Base-by-base conservation (phyloP, 2,113 vertebrate genomes). In the Albula goreensis region DNA sequence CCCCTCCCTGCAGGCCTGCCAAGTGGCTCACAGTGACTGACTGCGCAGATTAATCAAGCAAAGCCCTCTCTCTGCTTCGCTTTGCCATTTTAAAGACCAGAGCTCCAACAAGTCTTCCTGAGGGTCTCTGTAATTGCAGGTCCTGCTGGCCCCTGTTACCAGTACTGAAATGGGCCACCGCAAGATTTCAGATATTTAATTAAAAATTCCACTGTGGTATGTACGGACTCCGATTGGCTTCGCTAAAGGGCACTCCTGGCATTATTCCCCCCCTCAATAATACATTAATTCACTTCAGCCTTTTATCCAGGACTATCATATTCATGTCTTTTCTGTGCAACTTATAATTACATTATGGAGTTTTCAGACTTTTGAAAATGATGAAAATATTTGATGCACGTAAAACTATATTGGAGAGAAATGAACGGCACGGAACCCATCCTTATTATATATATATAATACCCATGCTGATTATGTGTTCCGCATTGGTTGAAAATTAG, bases 11-110 rank as follows among this genome's bases (percentile, higher is more conserved):
- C 51, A 87, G 91, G 90, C 82, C 89, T 87, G 91, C 90, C 92
- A 90, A 89, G 88, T 89, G 90, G 90, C 92, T 94, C 88, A 91
- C 92, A 93, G 89, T 89, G 86, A 87, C 87, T 87, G 87, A 91
- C 91, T 93, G 90, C 88, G 89, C 92, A 87, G 88, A 93, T 94
- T 94, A 93, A 95, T 95, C 93, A 94, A 92, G 93, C 90, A 90
- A 89, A 88, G 82, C 86, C 89, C 89, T 92, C 88, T 82, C 50
- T 90, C 84, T 85, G 85, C 88, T 92, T 91, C 84, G 49, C 66
- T 31, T 85, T 87, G 52, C 53, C 81, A 57, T 78, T 83, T 88
- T 87, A 81, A 90, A 89, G 88, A 92, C 74, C 81, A 66, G 2
- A 77, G 89, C 82, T 88, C 88, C 74, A 88, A 90, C 89, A 90